Evolutionary conservation across 1,140 invertebrate species (phyloP), one percentile per base, ranked within the genome.

Genomic region (Leptopilina clavipes): DNA sequence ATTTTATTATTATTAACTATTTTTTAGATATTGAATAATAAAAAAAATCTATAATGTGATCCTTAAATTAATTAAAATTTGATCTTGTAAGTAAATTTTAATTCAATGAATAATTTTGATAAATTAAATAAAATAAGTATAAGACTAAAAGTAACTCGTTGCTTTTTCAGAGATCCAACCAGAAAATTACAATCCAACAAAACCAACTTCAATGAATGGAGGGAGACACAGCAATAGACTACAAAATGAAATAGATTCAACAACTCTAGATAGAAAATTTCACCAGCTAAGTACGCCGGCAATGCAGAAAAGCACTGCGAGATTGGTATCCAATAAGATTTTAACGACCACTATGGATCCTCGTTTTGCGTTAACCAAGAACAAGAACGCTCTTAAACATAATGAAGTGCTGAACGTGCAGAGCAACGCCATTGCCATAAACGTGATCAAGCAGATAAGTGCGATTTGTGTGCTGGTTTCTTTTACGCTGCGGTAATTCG

Each of bases 161-260:
- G 71, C 71, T 79, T 81, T 79, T 81, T 85, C 88, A 93, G 92
- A 93, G 91, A 92, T 92, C 65, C 91, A 92, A 88, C 89, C 89
- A 48, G 91, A 89, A 3, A 93, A n/a, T n/a, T 92, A 52, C 89
- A 92, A n/a, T 44, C 12, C 59, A n/a, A 92, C 89, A 0, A 89
- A 89, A 6, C 90, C 92, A 18, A 93, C 92, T 11, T 91, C 91
- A 37, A 91, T 91, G 2, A 92, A 77, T 56, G 81, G 79, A 83
- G 87, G 83, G 52, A 86, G 85, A 71, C 84, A 85, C 83, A 84
- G 83, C 72, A 83, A 76, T 40, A 87, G 81, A 74, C 84, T 82
- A n/a, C 86, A 84, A 81, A 65, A 65, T 65, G 77, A 80, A 31
- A 79, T 75, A 7, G 82, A 83, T 72, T 83, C 81, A 25, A 86